These are phyloP conservation scores for Drosophila tani DNA, from an alignment of 1,140 invertebrate genomes.

Conservation along the genomic window DNA sequence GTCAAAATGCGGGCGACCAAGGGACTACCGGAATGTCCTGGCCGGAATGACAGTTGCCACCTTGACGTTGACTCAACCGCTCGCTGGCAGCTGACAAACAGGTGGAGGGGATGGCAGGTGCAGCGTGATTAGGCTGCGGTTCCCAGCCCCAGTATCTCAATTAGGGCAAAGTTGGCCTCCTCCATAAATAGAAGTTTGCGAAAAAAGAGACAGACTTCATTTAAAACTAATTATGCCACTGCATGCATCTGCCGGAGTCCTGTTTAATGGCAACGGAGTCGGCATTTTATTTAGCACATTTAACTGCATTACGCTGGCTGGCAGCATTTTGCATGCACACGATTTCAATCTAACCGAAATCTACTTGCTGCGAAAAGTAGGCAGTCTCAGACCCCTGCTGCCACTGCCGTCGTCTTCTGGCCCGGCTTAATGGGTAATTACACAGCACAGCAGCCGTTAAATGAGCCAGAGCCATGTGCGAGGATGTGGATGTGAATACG, in stretches of 20 bases:
- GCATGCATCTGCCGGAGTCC: conserved; percentile 25
- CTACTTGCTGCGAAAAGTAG: conserved; percentile 71
- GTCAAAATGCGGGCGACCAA: conserved; percentile 69
- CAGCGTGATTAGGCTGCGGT: conserved; percentile 55
- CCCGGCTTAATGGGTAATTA: conserved; percentile 77
- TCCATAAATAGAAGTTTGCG: conserved; percentile 1
- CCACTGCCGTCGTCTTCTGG: conserved; percentile 37
- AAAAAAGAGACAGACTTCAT: conserved; percentile 44
- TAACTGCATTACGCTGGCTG: conserved; percentile 68
- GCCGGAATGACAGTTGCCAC: conserved; percentile 66
- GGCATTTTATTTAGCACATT: conserved; percentile 80
- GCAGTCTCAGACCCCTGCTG: conserved; percentile 28
- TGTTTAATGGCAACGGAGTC: conserved; percentile 68
- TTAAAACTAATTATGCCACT: conserved; percentile 70
- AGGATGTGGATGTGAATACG: conserved; percentile 2
- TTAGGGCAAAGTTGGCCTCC: conserved; percentile 14
- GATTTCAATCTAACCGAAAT: conserved; percentile 62
- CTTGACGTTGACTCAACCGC: conserved; percentile 64
- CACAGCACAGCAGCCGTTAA: conserved; percentile 71
- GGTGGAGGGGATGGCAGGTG: conserved; percentile 18
- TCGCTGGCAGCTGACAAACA: conserved; percentile 51
- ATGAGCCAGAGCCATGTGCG: conserved; percentile 45
- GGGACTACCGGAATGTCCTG: conserved; percentile 37
- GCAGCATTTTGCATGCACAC: conserved; percentile 66
- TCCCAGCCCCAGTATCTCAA: conserved; percentile 20